phyloP scores from a whole-genome alignment of 2,888 invertebrate genomes.

The Cerastis leucographa region DNA sequence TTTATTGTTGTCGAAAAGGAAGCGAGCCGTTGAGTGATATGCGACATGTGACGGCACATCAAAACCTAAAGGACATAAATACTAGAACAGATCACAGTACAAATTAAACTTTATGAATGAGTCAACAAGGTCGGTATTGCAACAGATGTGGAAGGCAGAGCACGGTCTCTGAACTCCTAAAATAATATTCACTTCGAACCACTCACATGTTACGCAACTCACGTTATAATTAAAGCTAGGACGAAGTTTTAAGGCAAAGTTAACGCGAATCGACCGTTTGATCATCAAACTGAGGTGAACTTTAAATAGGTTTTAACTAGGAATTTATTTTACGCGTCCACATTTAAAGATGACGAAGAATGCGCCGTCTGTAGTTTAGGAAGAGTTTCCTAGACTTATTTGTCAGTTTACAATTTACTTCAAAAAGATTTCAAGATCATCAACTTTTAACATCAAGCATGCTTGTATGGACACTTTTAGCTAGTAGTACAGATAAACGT shows the following conservation, averaged over 20 bases:
- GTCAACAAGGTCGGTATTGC: conserved; percentile 76
- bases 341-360: conserved; percentile 6
- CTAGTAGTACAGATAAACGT: neutral
- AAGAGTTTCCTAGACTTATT: neutral
- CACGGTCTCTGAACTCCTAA: conserved; percentile 89
- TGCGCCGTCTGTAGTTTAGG: neutral
- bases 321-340: conserved; percentile 33
- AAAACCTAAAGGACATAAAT: conserved; percentile 77
- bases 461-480: neutral
- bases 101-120: conserved; percentile 80
- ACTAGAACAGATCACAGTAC: conserved; percentile 66
- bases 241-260: conserved; percentile 81
- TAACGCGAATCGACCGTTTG: conserved; percentile 74
- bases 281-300: conserved; percentile 58
- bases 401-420: neutral
- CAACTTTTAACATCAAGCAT: too few species aligned
- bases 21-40: conserved; percentile 88
- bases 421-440: neutral
- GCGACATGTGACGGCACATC: conserved; percentile 86
- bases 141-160: conserved; percentile 66
- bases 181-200: conserved; percentile 89
- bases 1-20: conserved; percentile 89
- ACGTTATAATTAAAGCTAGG: conserved; percentile 88
- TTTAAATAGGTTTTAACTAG: conserved; percentile 31
- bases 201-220: conserved; percentile 88